phyloP scores from a whole-genome alignment of 1,140 invertebrate species.

The Hypothenemus hampei region DNA sequence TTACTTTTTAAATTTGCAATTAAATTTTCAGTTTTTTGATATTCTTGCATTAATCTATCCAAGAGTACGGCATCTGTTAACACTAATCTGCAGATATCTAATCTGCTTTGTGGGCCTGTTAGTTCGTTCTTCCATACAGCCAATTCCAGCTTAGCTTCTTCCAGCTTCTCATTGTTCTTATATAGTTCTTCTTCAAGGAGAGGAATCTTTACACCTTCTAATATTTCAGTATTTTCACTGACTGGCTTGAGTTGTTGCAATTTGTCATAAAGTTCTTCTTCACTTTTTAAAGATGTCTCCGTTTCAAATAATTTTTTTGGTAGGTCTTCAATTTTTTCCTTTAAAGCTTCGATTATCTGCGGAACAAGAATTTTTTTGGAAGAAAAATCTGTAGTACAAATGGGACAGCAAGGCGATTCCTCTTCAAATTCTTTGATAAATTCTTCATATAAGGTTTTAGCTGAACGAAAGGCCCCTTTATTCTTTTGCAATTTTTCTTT shows the following conservation, averaged over 20 bases:
- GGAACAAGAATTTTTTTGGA: conserved; percentile 25
- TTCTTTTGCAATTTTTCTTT: conserved; percentile 47
- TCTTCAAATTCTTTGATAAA: conserved; percentile 40
- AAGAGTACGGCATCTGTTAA: conserved; percentile 36
- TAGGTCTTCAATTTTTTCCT: conserved; percentile 49
- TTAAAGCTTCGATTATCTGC: conserved; percentile 44
- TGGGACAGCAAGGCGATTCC: conserved; percentile 39
- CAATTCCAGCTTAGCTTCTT: conserved; percentile 25
- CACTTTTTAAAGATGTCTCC: conserved; percentile 40
- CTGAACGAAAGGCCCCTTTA: conserved; percentile 45
- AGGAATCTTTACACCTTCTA: conserved; percentile 30
- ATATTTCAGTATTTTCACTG: conserved; percentile 32
- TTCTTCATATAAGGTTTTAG: conserved; percentile 47
- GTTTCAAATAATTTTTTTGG: conserved; percentile 41
- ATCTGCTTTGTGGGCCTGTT: conserved; percentile 26
- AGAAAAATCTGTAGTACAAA: conserved; percentile 40
- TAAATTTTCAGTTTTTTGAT: conserved; percentile 27
- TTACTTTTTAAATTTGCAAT: conserved; percentile 44
- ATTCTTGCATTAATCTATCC: conserved; percentile 38
- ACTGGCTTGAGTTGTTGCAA: conserved; percentile 37
- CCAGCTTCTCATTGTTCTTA: conserved; percentile 23
- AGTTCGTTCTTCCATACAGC: conserved; percentile 27
- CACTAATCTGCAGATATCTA: conserved; percentile 32
- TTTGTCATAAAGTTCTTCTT: conserved; percentile 36
- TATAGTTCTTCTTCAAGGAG: conserved; percentile 24